These are phyloP conservation scores for Propithecus deckenii DNA, from an alignment of 2,797 vertebrate genomes.

Conservation along the genomic window DNA sequence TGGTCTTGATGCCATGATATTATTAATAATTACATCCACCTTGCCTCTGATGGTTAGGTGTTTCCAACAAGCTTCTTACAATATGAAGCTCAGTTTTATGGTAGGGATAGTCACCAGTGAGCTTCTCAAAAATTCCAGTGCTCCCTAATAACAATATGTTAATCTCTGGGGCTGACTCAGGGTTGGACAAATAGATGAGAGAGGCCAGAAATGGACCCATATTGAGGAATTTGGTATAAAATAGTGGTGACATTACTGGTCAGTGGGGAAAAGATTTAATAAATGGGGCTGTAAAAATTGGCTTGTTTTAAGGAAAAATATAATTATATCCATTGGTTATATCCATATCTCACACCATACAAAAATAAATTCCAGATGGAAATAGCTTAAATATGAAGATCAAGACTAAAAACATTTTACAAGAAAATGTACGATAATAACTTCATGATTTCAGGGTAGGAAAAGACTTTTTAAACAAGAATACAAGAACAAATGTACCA, in stretches of 20 bases:
- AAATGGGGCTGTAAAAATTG: neutral
- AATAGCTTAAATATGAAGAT: neutral
- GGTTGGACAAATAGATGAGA: neutral
- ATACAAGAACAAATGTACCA: neutral
- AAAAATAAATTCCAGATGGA: neutral
- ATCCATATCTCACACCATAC: neutral
- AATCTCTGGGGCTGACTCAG: neutral
- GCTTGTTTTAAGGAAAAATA: neutral
- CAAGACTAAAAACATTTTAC: neutral
- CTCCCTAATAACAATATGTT: neutral
- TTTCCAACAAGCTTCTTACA: neutral
- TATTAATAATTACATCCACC: neutral
- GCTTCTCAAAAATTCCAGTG: neutral
- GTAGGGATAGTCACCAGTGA: neutral
- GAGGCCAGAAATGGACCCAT: neutral
- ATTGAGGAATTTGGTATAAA: neutral
- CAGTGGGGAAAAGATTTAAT: neutral
- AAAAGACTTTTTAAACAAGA: neutral
- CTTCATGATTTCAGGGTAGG: neutral
- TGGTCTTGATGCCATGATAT: neutral
- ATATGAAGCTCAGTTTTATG: neutral
- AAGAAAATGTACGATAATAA: neutral
- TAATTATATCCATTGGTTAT: neutral
- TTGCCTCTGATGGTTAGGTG: neutral
- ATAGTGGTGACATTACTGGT: neutral